A percentile compares a stretch with the other conserved stretches of the same genome.
Conservation (phyloP, 1,140 invertebrate genomes). For the Teleogryllus occipitalis region DNA sequence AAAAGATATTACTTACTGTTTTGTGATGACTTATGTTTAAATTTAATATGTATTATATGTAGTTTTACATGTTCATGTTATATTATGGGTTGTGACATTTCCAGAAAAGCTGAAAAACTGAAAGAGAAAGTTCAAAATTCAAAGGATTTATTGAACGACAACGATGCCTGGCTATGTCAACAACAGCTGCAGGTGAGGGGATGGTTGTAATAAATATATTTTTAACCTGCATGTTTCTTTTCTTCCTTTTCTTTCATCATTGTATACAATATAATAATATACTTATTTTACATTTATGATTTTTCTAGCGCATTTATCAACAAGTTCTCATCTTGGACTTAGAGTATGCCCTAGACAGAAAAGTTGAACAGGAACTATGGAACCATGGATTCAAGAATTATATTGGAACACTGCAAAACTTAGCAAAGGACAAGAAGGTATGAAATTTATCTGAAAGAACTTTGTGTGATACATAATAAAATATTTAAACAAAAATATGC, state of each 20-base stretch:
- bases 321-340: conserved; percentile 70
- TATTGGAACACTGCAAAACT: conserved; percentile 66
- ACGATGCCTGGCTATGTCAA: conserved; percentile 51
- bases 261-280: neutral
- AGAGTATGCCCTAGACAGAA: conserved; percentile 80
- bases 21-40: neutral
- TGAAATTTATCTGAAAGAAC: neutral
- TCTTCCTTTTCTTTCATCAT: neutral
- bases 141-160: conserved; percentile 51
- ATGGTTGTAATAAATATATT: neutral
- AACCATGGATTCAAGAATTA: conserved; percentile 83
- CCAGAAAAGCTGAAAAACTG: conserved; percentile 59
- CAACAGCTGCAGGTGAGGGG: conserved; percentile 48
- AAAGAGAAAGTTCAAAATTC: conserved; percentile 57
- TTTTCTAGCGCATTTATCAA: conserved; percentile 59
- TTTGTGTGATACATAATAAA: neutral
- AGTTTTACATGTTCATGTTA: neutral
- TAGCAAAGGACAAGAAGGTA: conserved; percentile 68
- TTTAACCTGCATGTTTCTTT: neutral
- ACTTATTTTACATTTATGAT: conserved; percentile 6
- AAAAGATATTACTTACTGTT: too few species aligned
- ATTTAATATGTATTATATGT: neutral
- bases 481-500: neutral
- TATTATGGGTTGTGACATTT: conserved; percentile 22
- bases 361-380: conserved; percentile 84